Base-by-base conservation (phyloP, 2,113 vertebrate species). In the Dendropsophus ebraccatus region DNA sequence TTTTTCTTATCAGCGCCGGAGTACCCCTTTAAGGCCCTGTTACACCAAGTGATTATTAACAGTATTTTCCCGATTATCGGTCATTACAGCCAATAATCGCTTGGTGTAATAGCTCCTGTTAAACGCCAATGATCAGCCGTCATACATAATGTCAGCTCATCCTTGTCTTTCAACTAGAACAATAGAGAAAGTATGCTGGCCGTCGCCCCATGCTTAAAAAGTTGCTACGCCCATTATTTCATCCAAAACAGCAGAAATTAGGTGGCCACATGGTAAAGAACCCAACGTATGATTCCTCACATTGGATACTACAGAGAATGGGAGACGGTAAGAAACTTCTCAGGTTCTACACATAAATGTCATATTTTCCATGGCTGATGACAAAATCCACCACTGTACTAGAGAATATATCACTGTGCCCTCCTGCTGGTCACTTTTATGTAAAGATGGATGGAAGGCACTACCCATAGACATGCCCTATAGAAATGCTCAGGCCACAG, bases 371-470 rank as follows among this genome's bases (percentile, higher is more conserved):
- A 65, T 9, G 58, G 78, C 10, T 28, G 56, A 81, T 79, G 30
- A 21, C 30, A 21, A 54, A 77, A 32, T 17, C 45, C 54, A 41
- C 76, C 21, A 23, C 17, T 30, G 6, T 17, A 30, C 16, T 58
- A 32, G 52, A 37, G 19, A 58, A 9, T 13, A 28, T 28, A 13
- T 49, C 23, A 25, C 47, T 47, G 58, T 81, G 28, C 37, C 78
- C 56, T 65, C 54, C 32, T 49, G 82, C 54, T 60, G 23, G 6
- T 28, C 52, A 45, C 47, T 82, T 72, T 82, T 25, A 72, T 72
- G 49, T 72, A 37, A 21, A 30, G 60, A 52, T 82, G 17, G 13
- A 82, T 72, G 17, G 62, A 69, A 4, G 50, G 70, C 28, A 47
- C 49, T 74, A 1, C 11, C 67, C 30, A 4, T 9, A 50, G 74